Base-by-base conservation (phyloP, 2,797 vertebrate genomes). In the Hydrocynus forskahlii region DNA sequence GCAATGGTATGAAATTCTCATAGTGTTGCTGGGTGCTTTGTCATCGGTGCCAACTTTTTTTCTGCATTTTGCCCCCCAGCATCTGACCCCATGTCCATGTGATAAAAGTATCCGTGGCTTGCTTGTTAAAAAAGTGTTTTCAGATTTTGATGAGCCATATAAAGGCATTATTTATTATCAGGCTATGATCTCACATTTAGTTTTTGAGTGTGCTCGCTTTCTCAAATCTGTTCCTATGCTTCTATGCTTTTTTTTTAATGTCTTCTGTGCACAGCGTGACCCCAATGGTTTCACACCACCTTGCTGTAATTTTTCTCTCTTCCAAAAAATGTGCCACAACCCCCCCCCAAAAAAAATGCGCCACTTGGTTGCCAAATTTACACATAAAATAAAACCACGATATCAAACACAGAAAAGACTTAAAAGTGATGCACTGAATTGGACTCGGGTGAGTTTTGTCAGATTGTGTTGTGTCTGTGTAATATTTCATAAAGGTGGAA, bases 1-100 rank as follows among this genome's bases (percentile, higher is more conserved):
- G 55, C 40, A 68, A 45, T 75, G 64, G 40, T 54, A 54, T 69
- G 55, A 66, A 38, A 17, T 66, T 38, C 67, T 70, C 57, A 62
- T 60, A 54, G 66, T 62, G 55, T 43, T 35, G 67, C 52, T 75
- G 17, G 23, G n/a, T 68, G 38, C 38, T 57, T 66, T 45, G 45
- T 81, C 45, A 17, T 62, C 62, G 54, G 54, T 59, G 45, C 59
- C 69, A 45, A 62, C 8, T 80, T 66, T 5, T 67, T 13, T 5
- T 13, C 13, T 25, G 9, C n/a, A 35, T 72, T 73, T 79, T 63
- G 5, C 25, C 54, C 43, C 9, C 29, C 5, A 9, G 3, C 21
- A 48, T 38, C 50, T 14, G 7, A 25, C 21, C 12, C 16, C 72
- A 38, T 13, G 2, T n/a, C 12, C 45, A 1, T 50, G 13, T 35